Base-by-base conservation (phyloP, 2,797 vertebrate species). In the Gobio occitaniae region DNA sequence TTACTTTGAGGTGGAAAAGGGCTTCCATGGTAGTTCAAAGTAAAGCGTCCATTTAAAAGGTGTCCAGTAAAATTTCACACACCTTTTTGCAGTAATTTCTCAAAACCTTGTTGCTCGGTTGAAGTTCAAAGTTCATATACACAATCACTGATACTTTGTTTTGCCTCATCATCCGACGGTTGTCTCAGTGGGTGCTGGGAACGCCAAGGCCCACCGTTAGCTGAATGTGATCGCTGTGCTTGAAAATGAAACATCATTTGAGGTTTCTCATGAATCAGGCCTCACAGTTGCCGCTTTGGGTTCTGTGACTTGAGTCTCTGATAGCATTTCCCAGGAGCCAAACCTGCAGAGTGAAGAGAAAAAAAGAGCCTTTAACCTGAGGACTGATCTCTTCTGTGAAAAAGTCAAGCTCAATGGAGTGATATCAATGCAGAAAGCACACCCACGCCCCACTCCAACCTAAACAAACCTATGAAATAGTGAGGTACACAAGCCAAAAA, bases 401-500 rank as follows among this genome's bases (percentile, higher is more conserved):
- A 66, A 82, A 82, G 32, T 84, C 63, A 74, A 65, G 70, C 80
- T 16, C 70, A 48, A 71, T 69, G 36, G 48, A 84, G 66, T 83
- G 86, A 86, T 90, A 90, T 92, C 89, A 84, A 87, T 82, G 76
- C 71, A 88, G 80, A 44, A 70, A 87, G 86, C 8, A 56, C 78
- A 88, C 81, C 12, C 6, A 78, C 12, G 84, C 50, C 66, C 66
- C 41, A 52, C 41, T 90, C 92, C 91, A 93, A 90, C 68, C 89
- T 88, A 91, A 94, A 92, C 89, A 94, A 90, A 88, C 78, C 63
- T 85, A 87, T 91, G 91, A 90, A 91, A 90, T 87, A 87, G 89
- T 70, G 38, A 84, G 63, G 48, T 86, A 86, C 74, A 17, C 47
- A 17, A n/a, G 84, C 38, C 50, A 54, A 69, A 76, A 80, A 69